A percentile compares a stretch with the other conserved stretches of the same genome.
phyloP scores from a whole-genome alignment of 1,140 invertebrate genomes.

The Helicoverpa zea region DNA sequence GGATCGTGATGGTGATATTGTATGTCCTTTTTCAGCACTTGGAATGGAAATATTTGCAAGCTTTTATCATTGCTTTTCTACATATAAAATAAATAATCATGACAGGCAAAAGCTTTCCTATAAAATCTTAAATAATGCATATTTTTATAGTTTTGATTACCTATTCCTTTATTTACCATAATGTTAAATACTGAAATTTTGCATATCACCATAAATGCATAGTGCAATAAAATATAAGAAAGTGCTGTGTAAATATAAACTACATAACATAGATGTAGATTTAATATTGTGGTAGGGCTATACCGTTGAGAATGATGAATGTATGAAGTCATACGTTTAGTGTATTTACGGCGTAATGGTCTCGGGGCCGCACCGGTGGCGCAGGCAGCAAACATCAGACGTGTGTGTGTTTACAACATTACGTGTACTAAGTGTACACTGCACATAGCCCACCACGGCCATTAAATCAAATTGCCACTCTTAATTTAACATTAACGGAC shows the following conservation, averaged over 20 bases:
- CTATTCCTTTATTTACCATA: neutral
- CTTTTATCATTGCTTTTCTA: too few relatives aligned
- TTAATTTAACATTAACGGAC: constrained; percentile 63
- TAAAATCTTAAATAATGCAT: too few relatives aligned
- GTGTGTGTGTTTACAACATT: constrained; percentile 54
- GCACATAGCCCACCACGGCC: constrained; percentile 51
- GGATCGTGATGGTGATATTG: too few relatives aligned
- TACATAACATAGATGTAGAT: neutral
- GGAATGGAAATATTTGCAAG: too few relatives aligned
- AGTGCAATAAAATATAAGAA: constrained; percentile 22
- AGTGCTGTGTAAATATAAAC: neutral
- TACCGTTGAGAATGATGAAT: constrained; percentile 48
- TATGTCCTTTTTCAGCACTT: too few relatives aligned
- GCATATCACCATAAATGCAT: constrained; percentile 15
- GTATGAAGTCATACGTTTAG: constrained; percentile 57
- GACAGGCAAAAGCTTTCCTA: too few relatives aligned
- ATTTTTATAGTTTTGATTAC: neutral
- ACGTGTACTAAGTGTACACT: constrained; percentile 34
- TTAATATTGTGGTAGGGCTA: constrained; percentile 32
- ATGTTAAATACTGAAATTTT: constrained; percentile 7
- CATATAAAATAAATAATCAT: too few relatives aligned
- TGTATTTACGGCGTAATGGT: constrained; percentile 52
- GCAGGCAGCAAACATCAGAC: constrained; percentile 42
- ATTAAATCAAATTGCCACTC: constrained; percentile 68
- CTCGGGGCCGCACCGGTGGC: constrained; percentile 44